phyloP scores from a whole-genome alignment of 2,113 vertebrate genomes.

The Leptocoma aspasia region DNA sequence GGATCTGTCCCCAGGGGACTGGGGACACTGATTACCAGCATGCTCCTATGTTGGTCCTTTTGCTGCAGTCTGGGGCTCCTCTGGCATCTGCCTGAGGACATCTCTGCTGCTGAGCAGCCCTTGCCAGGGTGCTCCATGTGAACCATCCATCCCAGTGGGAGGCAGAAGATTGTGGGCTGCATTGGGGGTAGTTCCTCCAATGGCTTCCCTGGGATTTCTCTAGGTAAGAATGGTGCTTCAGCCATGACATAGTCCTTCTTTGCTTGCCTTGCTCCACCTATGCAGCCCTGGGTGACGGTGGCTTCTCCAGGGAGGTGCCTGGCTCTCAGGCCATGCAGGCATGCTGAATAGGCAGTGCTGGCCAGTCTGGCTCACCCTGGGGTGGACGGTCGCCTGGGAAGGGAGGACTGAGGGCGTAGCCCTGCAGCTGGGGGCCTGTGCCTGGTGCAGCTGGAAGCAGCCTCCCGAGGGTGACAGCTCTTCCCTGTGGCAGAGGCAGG shows the following conservation, averaged over 20 bases:
- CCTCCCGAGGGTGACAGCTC: neutral
- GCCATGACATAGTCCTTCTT: neutral
- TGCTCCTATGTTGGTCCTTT: neutral
- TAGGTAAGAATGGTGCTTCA: neutral
- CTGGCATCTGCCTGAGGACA: neutral
- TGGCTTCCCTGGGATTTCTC: neutral
- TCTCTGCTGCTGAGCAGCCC: neutral
- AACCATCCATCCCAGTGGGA: neutral
- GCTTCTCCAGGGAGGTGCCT: neutral
- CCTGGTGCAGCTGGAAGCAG: neutral
- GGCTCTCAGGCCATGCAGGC: neutral
- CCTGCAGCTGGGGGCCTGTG: neutral
- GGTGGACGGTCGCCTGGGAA: neutral
- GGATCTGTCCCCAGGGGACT: neutral
- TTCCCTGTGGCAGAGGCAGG: constrained; percentile 82
- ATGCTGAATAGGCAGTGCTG: neutral
- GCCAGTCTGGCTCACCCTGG: neutral
- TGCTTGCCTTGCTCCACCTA: neutral
- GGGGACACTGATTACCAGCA: neutral
- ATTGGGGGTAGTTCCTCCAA: neutral
- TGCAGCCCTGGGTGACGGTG: neutral
- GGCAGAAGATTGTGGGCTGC: neutral
- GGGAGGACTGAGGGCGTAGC: neutral
- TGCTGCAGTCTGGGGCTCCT: neutral
- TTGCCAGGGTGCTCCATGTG: neutral